Conservation (phyloP, 2,888 invertebrate genomes). For the Rhamnusium bicolor region DNA sequence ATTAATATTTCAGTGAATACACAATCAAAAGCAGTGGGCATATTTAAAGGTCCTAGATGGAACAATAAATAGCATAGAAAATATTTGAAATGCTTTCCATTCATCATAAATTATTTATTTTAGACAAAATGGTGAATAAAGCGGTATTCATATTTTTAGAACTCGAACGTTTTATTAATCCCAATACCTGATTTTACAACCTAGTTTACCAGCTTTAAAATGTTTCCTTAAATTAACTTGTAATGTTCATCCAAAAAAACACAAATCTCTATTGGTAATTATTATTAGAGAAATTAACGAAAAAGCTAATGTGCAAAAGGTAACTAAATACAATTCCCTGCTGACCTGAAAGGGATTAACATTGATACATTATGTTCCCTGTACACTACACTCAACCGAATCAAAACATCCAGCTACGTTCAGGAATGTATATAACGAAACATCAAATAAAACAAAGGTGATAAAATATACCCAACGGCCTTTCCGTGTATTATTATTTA, state of each 20-base stretch:
- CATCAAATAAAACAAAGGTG: too few relatives aligned
- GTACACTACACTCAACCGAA: background rate
- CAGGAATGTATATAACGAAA: background rate
- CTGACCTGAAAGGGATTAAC: background rate
- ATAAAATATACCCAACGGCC: background rate
- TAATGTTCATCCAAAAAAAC: background rate
- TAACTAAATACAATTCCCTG: background rate
- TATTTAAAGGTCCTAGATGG: too few relatives aligned
- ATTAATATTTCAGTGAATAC: too few relatives aligned
- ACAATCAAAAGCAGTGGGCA: too few relatives aligned
- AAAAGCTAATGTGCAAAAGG: background rate
- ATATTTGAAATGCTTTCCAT: background rate
- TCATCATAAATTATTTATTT: background rate
- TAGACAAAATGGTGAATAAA: background rate
- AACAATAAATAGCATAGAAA: background rate
- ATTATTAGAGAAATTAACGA: background rate
- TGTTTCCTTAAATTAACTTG: background rate
- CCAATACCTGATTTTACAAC: background rate
- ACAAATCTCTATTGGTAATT: background rate
- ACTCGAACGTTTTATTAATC: background rate
- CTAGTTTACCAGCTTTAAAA: background rate
- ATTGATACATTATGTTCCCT: conserved; percentile 1
- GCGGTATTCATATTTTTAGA: background rate
- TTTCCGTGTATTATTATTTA: background rate
- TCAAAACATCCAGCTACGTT: background rate